Percentiles rank a stretch among this genome's conserved stretches.
phyloP scores from a whole-genome alignment of 2,797 vertebrate species.

The Lacerta viridis region DNA sequence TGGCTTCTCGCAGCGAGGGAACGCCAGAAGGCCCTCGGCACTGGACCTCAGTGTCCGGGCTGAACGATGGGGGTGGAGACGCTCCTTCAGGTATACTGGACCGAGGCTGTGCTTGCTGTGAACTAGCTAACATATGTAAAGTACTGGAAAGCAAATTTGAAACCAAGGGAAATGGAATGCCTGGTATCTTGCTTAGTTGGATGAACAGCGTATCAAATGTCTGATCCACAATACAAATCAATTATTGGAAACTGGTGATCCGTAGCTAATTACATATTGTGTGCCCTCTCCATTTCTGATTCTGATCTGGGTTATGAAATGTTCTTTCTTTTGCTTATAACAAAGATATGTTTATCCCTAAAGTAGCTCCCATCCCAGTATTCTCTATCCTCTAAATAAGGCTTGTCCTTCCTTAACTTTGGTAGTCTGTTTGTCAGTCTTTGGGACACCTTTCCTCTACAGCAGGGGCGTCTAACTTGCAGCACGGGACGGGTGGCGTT shows the following conservation, averaged over 20 bases:
- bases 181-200: not conserved
- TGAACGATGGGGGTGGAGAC: too few species aligned
- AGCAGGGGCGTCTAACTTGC: too few species aligned
- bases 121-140: not conserved
- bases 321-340: not conserved
- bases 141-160: not conserved
- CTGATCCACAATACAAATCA: not conserved
- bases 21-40: too few species aligned
- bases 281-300: not conserved
- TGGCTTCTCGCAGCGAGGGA: too few species aligned
- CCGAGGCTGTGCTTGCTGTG: not conserved
- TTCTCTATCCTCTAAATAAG: not conserved
- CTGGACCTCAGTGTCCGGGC: too few species aligned
- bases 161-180: not conserved
- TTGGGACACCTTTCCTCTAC: not conserved
- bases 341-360: not conserved
- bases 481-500: too few species aligned
- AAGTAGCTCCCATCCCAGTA: not conserved
- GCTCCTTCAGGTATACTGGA: too few species aligned
- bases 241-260: not conserved
- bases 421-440: not conserved
- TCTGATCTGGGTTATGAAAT: not conserved
- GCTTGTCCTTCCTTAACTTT: not conserved
- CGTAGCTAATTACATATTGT: slow-evolving; percentile 3
- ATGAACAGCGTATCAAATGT: slow-evolving; percentile 8